Conservation (phyloP, 2,797 vertebrate genomes). For the Urocyon cinereoargenteus region DNA sequence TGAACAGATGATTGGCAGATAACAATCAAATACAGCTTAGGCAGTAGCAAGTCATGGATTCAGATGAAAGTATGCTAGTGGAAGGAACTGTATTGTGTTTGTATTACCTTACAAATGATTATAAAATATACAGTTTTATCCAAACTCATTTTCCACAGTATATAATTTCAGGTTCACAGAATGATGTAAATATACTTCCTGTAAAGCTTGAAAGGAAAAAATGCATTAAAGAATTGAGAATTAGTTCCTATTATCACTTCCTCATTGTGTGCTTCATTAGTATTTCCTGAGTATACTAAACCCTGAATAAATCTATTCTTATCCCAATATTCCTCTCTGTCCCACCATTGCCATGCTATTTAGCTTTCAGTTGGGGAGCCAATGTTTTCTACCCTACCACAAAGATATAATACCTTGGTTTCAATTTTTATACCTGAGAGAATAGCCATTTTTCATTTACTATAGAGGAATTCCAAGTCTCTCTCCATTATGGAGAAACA, state of each 20-base stretch:
- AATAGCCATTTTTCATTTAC: background rate
- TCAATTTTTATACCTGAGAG: background rate
- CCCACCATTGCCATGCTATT: background rate
- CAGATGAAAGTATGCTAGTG: background rate
- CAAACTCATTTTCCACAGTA: background rate
- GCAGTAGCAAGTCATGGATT: background rate
- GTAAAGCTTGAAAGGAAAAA: background rate
- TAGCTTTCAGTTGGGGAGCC: background rate
- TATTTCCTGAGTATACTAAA: background rate
- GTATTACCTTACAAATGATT: background rate
- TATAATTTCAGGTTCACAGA: conserved; percentile 21
- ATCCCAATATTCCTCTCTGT: background rate
- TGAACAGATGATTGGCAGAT: conserved; percentile 28
- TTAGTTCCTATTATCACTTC: background rate
- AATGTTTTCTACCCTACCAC: background rate
- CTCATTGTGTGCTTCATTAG: background rate
- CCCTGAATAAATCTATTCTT: background rate
- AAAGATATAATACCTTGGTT: background rate
- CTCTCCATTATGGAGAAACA: background rate
- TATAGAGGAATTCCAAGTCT: background rate
- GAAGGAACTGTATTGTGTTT: background rate
- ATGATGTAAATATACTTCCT: background rate
- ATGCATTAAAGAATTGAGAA: background rate
- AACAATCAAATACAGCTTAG: background rate
- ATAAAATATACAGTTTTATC: background rate